A percentile compares a stretch with the other conserved stretches of the same genome.
These are phyloP conservation scores for Ceramica pisi DNA, from an alignment of 2,888 invertebrate species.

Conservation along the genomic window DNA sequence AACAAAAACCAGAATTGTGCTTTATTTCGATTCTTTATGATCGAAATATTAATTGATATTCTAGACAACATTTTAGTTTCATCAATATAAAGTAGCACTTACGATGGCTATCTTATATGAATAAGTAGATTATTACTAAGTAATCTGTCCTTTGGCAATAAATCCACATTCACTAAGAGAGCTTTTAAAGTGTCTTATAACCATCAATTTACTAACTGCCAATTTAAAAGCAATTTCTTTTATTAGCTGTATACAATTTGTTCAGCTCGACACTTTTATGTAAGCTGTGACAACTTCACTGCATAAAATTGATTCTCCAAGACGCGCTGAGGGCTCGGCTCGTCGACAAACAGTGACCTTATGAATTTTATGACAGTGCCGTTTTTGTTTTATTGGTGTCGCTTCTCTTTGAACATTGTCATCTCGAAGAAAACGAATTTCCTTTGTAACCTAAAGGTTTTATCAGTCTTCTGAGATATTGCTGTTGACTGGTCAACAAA, in stretches of 20 bases:
- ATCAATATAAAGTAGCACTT: not conserved
- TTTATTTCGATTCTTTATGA: not conserved
- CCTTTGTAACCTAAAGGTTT: not conserved
- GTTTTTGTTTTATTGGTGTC: slow-evolving; percentile 7
- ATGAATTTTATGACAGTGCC: slow-evolving; percentile 5
- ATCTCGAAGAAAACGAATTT: not conserved
- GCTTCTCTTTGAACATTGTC: not conserved
- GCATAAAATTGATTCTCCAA: slow-evolving; percentile 7
- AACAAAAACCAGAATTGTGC: not conserved
- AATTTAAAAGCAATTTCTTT: slow-evolving; percentile 9
- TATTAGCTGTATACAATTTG: slow-evolving; percentile 8
- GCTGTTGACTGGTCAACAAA: not conserved
- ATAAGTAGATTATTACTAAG: not conserved
- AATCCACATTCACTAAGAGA: not conserved
- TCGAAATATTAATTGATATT: not conserved
- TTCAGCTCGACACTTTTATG: slow-evolving; percentile 11
- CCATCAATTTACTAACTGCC: slow-evolving; percentile 13
- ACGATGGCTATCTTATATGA: not conserved
- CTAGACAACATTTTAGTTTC: not conserved
- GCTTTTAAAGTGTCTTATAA: slow-evolving; percentile 15
- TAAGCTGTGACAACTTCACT: slow-evolving; percentile 9
- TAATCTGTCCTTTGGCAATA: not conserved
- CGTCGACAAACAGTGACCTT: slow-evolving; percentile 5
- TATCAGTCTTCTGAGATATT: not conserved
- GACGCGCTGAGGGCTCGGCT: slow-evolving; percentile 1